Evolutionary conservation across 2,888 invertebrate genomes (phyloP), one percentile per base, ranked within the genome.

Genomic region (Ophion ellenae): DNA sequence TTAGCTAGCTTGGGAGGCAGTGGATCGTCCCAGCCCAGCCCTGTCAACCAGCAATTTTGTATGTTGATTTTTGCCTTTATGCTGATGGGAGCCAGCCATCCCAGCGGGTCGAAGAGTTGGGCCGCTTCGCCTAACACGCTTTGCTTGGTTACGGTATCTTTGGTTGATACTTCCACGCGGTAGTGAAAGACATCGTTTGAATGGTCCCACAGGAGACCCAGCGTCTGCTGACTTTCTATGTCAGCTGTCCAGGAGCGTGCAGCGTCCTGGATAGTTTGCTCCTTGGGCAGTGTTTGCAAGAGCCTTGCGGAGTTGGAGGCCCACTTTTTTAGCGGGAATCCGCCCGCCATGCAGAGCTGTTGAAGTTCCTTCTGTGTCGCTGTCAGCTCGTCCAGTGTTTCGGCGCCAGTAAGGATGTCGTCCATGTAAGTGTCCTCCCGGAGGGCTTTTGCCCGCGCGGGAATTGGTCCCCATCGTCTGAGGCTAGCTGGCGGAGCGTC

Each of bases 381-480:
- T 11, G 10, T 70, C 17, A 20, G 28, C 70, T 57, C 40, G 24
- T 10, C 14, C 67, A 20, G 11, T 67, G 11, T 69, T 14, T 80
- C 77, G 4, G 85, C 66, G 6, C 87, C 86, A 10, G 82, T 76
- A 6, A 84, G 75, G 10, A 84, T 64, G 32, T 87, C 83, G 20
- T 85, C 87, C 2, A 85, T 81, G 59, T 87, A 81, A 14, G 81
- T 69, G 32, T 85, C 85, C 2, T 67, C 71, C 28, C 36, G 63
- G 4, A 87, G 71, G 0, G 67, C 36, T 40, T 59, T 9, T 7
- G 81, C 61, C 32, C 81, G 14, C 67, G 64, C 24, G 81, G 74
- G n/a, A 28, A 69, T n/a, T 36, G 59, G 10, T 61, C 28, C 24
- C 45, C 14, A 11, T 14, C 53, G 14, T 53, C 53, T 14, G 14